Evolutionary conservation across 2,797 vertebrate genomes (phyloP).

Genomic region (Parauchenoglanis punctatus): DNA sequence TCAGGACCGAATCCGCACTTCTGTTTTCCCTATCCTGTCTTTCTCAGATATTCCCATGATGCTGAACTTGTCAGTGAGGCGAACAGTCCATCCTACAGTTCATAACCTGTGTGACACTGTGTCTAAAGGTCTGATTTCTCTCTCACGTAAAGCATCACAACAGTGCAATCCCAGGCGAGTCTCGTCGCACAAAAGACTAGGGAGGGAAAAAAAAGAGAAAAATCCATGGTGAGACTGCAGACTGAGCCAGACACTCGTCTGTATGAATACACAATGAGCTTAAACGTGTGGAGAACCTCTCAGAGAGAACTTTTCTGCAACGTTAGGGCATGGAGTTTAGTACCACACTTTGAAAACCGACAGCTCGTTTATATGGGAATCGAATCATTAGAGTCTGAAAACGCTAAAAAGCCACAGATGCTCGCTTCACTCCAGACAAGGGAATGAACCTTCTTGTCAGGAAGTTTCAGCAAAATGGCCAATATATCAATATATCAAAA

Average conservation of each 20-base stretch:
- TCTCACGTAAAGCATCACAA: slow-evolving; percentile 56
- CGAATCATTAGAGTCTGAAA: background rate
- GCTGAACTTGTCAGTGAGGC: slow-evolving; percentile 47
- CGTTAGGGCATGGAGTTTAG: background rate
- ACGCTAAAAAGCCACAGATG: slow-evolving; percentile 25
- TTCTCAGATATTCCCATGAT: slow-evolving; percentile 43
- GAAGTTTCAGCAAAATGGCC: background rate
- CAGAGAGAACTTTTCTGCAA: background rate
- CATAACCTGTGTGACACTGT: slow-evolving; percentile 54
- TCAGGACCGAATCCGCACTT: background rate
- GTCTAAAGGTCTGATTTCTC: slow-evolving; percentile 56
- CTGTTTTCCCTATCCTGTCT: slow-evolving; percentile 30
- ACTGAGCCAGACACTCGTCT: slow-evolving; percentile 36
- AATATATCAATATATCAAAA: background rate
- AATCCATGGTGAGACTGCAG: slow-evolving; percentile 24
- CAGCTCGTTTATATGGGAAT: slow-evolving; percentile 21
- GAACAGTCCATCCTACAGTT: slow-evolving; percentile 54
- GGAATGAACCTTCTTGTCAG: background rate
- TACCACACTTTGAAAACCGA: background rate
- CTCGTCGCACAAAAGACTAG: slow-evolving; percentile 50
- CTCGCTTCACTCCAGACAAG: background rate
- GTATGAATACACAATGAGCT: slow-evolving; percentile 52
- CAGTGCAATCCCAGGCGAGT: slow-evolving; percentile 54
- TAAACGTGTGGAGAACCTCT: background rate
- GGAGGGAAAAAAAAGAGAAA: background rate